A percentile compares a stretch with the other conserved stretches of the same genome.
These are phyloP conservation scores for Callaeas wilsoni DNA, from an alignment of 2,113 vertebrate species.

Conservation along the genomic window DNA sequence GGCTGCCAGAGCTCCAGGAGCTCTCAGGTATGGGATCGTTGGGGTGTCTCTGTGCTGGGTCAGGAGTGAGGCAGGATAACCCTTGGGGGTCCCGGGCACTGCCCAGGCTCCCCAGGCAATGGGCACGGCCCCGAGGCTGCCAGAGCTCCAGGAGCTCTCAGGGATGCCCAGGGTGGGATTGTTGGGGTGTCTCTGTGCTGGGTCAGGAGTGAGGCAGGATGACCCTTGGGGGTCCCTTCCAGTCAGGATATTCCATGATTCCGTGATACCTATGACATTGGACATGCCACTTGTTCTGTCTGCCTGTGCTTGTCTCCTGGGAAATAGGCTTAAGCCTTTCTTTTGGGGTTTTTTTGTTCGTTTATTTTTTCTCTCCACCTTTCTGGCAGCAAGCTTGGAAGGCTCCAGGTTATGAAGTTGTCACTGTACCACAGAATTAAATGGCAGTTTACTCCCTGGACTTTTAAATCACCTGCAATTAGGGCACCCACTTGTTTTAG, in stretches of 20 bases:
- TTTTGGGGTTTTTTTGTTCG: rapidly evolving
- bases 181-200: background rate
- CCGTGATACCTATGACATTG: rapidly evolving
- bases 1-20: too few species aligned
- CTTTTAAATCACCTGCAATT: background rate
- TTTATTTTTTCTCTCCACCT: background rate
- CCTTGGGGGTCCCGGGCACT: too few species aligned
- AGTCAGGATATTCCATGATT: background rate
- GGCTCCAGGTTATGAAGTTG: background rate
- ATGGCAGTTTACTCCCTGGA: background rate
- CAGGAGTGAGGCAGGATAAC: rapidly evolving
- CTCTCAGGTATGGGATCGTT: background rate
- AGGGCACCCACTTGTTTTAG: background rate
- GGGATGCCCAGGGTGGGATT: background rate
- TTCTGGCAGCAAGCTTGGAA: background rate
- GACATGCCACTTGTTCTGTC: background rate
- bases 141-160: background rate
- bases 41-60: background rate
- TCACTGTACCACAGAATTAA: background rate
- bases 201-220: rapidly evolving
- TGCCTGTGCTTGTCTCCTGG: background rate
- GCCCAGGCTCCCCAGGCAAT: background rate
- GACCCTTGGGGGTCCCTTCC: background rate
- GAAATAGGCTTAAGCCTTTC: background rate
- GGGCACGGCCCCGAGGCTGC: background rate